phyloP scores from a whole-genome alignment of 2,113 vertebrate genomes.

The Ranitomeya imitator region DNA sequence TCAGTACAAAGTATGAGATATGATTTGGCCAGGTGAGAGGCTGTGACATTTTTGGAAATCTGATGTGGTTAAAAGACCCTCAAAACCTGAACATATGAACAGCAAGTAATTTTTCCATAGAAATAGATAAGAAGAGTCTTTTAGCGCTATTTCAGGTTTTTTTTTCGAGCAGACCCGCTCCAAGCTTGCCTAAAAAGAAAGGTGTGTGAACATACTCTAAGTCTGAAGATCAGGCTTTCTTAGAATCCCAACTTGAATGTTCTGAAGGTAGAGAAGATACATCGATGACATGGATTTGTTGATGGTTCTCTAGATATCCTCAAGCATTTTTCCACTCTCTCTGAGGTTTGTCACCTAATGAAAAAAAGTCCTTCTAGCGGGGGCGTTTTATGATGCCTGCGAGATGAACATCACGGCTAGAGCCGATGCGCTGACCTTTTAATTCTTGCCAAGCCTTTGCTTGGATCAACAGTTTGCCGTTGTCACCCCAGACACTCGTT shows the following conservation, averaged over 20 bases:
- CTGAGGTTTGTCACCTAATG: background rate
- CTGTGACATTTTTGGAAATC: too few relatives aligned
- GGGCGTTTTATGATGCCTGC: background rate
- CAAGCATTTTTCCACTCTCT: conserved; percentile 10
- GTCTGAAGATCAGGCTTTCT: too few relatives aligned
- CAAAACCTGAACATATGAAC: too few relatives aligned
- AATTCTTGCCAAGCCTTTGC: conserved; percentile 39
- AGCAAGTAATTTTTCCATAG: too few relatives aligned
- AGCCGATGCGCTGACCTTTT: conserved; percentile 43
- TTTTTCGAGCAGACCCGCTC: too few relatives aligned
- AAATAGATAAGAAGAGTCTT: too few relatives aligned
- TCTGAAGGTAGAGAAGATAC: background rate
- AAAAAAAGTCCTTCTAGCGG: conserved; percentile 4
- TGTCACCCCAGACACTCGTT: conserved; percentile 30
- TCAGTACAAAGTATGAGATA: too few relatives aligned
- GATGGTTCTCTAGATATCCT: conserved; percentile 1
- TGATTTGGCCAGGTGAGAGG: too few relatives aligned
- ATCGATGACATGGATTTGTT: background rate
- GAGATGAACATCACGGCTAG: conserved; percentile 40
- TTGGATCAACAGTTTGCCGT: background rate
- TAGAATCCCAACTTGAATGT: background rate
- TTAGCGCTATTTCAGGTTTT: too few relatives aligned
- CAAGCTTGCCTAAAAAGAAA: too few relatives aligned
- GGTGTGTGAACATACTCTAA: too few relatives aligned
- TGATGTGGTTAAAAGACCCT: too few relatives aligned